These are phyloP conservation scores for Drosophila lacertosa DNA, from an alignment of 1,140 invertebrate species.

Conservation along the genomic window DNA sequence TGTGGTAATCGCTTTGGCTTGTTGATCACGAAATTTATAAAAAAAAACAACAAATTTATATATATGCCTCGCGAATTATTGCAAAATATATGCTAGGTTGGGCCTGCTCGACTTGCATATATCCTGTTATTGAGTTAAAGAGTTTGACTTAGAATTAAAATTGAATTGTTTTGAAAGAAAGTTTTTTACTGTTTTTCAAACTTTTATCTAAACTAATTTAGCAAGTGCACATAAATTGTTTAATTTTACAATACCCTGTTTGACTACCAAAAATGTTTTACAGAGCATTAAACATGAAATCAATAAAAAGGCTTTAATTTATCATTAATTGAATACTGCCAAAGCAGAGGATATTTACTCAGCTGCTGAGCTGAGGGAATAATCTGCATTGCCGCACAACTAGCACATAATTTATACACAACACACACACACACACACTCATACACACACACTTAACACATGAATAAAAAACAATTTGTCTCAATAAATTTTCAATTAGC, in stretches of 20 bases:
- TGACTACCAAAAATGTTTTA: background rate
- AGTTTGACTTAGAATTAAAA: background rate
- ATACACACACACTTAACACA: conserved; percentile 47
- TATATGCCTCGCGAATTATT: conserved; percentile 18
- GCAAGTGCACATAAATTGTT: too few species aligned
- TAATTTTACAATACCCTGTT: background rate
- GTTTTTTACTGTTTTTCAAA: too few species aligned
- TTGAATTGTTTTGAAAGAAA: too few species aligned
- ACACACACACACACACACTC: conserved; percentile 5
- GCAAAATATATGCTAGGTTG: conserved; percentile 24
- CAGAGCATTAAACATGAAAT: background rate
- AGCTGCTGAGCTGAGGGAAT: conserved; percentile 13
- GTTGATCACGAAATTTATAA: conserved; percentile 67
- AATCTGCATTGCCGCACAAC: conserved; percentile 31
- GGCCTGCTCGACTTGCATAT: background rate
- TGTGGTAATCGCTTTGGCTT: conserved; percentile 74
- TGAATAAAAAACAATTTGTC: conserved; percentile 82
- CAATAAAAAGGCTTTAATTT: conserved; percentile 59
- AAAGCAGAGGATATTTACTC: conserved; percentile 40
- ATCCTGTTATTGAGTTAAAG: background rate
- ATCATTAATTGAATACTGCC: conserved; percentile 51
- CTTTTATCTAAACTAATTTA: background rate
- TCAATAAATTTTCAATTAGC: conserved; percentile 83
- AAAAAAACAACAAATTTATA: conserved; percentile 14
- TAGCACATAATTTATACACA: conserved; percentile 52